A percentile compares a stretch with the other conserved stretches of the same genome.
phyloP scores from a whole-genome alignment of 2,888 invertebrate genomes.

The Dryobotodes eremita region DNA sequence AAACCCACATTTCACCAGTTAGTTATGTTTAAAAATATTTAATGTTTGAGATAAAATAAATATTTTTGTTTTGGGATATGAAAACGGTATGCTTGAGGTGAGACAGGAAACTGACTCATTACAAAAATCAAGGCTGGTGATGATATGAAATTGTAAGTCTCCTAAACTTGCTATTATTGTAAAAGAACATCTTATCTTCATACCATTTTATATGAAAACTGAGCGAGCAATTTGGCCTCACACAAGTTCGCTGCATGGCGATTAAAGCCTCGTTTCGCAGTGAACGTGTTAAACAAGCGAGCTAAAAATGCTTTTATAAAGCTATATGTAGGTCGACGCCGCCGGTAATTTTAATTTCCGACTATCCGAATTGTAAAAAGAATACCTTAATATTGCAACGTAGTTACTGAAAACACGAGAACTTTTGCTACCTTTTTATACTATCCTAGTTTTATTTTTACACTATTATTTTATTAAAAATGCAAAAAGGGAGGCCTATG shows the following conservation, averaged over 20 bases:
- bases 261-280: constrained; percentile 36
- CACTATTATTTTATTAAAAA: not conserved
- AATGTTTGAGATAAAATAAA: not conserved
- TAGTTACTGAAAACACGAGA: constrained; percentile 9
- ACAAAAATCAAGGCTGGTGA: not conserved
- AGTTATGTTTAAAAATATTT: too few relatives aligned
- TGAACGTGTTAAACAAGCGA: constrained; percentile 51
- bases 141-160: not conserved
- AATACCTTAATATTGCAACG: constrained; percentile 34
- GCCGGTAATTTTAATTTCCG: constrained; percentile 59
- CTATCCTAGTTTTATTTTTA: not conserved
- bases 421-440: constrained; percentile 7
- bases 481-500: not conserved
- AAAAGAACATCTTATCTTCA: constrained; percentile 5
- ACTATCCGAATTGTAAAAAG: constrained; percentile 41
- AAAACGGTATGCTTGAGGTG: not conserved
- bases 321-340: constrained; percentile 39
- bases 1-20: too few relatives aligned
- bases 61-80: not conserved
- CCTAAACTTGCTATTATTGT: not conserved
- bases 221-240: constrained; percentile 31
- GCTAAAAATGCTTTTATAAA: constrained; percentile 56
- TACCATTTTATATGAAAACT: constrained; percentile 31
- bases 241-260: constrained; percentile 20
- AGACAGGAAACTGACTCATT: not conserved